Evolutionary conservation across 2,113 vertebrate species (phyloP).

Genomic region (Nicator chloris): DNA sequence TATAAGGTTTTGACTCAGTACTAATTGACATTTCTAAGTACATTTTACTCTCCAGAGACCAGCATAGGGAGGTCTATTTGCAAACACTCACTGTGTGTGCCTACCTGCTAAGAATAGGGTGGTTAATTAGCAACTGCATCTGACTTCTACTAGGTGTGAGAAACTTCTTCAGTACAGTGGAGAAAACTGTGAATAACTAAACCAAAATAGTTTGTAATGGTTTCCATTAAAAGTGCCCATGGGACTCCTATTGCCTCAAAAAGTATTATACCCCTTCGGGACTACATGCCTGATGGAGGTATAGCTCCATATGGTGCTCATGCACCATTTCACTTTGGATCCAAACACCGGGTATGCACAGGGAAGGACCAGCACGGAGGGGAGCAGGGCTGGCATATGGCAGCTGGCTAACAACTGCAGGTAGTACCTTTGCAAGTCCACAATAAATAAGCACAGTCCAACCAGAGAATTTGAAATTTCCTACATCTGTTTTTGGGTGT

Average conservation of each 20-base stretch:
- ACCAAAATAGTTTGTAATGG: not conserved
- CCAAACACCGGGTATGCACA: fast-evolving
- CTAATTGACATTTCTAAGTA: not conserved
- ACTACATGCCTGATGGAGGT: not conserved
- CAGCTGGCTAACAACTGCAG: not conserved
- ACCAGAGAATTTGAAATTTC: not conserved
- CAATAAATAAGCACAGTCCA: not conserved
- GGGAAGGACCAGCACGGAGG: not conserved
- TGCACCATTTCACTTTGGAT: not conserved
- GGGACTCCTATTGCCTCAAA: not conserved
- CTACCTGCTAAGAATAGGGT: not conserved
- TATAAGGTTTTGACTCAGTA: not conserved
- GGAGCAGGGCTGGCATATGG: not conserved
- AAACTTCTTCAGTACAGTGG: not conserved
- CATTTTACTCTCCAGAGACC: not conserved
- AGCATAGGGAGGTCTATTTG: not conserved
- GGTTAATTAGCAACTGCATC: not conserved
- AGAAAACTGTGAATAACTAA: not conserved
- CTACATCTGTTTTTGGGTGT: not conserved
- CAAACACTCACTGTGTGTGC: not conserved
- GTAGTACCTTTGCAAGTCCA: not conserved
- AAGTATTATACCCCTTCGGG: not conserved
- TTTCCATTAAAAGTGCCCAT: not conserved
- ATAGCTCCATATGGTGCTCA: not conserved
- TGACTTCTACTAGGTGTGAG: not conserved